Percentiles rank a stretch among this genome's conserved stretches.
phyloP scores from a whole-genome alignment of 2,888 invertebrate genomes.

The Ophonus ardosiacus region DNA sequence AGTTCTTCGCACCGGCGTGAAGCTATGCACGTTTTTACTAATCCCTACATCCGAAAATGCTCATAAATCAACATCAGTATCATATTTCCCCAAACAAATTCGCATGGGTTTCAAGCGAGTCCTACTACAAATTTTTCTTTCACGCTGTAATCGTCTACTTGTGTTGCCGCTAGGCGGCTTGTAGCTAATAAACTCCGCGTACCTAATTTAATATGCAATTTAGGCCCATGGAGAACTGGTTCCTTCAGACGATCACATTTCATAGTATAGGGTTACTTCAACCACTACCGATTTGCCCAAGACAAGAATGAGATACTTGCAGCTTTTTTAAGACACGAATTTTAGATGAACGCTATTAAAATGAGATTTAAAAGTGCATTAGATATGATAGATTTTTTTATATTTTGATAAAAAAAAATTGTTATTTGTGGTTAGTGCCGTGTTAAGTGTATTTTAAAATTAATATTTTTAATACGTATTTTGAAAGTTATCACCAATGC shows the following conservation, averaged over 20 bases:
- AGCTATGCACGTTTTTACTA: slow-evolving; percentile 27
- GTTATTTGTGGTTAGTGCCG: too few species aligned
- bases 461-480: too few species aligned
- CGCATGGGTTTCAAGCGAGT: neutral
- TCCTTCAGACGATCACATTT: slow-evolving; percentile 57
- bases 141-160: slow-evolving; percentile 32
- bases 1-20: slow-evolving; percentile 24
- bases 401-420: too few species aligned
- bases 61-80: slow-evolving; percentile 37
- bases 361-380: too few species aligned
- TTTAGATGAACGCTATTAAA: too few species aligned
- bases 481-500: too few species aligned
- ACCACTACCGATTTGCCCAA: neutral
- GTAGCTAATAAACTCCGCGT: slow-evolving; percentile 48
- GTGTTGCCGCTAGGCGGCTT: slow-evolving; percentile 11
- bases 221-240: slow-evolving; percentile 58
- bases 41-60: slow-evolving; percentile 28
- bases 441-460: too few species aligned
- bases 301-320: neutral
- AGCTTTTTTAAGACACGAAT: neutral
- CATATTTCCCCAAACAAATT: slow-evolving; percentile 35
- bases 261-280: slow-evolving; percentile 12
- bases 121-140: slow-evolving; percentile 44
- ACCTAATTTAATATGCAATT: slow-evolving; percentile 63
- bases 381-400: too few species aligned